A percentile compares a stretch with the other conserved stretches of the same genome.
phyloP scores from a whole-genome alignment of 1,140 invertebrate species.

The Diachasmimorpha longicaudata region DNA sequence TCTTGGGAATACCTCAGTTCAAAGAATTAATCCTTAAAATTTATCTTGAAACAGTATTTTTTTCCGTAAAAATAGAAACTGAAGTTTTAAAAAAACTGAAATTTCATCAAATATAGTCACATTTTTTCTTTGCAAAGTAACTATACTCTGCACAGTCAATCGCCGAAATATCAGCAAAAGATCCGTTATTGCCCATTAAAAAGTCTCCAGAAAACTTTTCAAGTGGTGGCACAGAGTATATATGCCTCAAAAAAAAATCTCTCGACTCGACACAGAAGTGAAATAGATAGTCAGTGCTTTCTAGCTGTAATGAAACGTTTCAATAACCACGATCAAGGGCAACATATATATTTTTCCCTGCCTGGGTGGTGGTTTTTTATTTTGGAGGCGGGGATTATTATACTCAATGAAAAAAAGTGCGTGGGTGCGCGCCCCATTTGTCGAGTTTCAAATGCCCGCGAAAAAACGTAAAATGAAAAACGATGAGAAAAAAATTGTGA shows the following conservation, averaged over 20 bases:
- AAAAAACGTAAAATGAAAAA: neutral
- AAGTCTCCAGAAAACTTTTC: conserved; percentile 24
- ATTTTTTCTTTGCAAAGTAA: neutral
- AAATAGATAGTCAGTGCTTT: neutral
- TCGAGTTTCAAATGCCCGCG: neutral
- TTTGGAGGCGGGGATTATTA: neutral
- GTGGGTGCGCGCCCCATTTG: neutral
- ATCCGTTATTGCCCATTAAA: conserved; percentile 22
- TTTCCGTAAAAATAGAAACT: too few species aligned
- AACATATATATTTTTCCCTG: too few species aligned
- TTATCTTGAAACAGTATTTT: too few species aligned
- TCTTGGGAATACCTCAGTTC: too few species aligned
- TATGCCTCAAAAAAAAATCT: neutral
- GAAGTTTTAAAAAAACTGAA: neutral
- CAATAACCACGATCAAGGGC: conserved; percentile 13
- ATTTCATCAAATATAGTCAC: neutral
- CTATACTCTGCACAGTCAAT: neutral
- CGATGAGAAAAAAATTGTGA: neutral
- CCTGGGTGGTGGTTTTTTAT: too few species aligned
- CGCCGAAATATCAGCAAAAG: conserved; percentile 1
- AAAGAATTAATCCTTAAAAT: too few species aligned
- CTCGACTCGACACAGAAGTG: neutral
- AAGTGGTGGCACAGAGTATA: conserved; percentile 7
- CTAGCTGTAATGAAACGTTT: conserved; percentile 20
- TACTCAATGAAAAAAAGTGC: neutral